Conservation (phyloP, 2,888 invertebrate genomes). For the Agonopterix subpropinquella region DNA sequence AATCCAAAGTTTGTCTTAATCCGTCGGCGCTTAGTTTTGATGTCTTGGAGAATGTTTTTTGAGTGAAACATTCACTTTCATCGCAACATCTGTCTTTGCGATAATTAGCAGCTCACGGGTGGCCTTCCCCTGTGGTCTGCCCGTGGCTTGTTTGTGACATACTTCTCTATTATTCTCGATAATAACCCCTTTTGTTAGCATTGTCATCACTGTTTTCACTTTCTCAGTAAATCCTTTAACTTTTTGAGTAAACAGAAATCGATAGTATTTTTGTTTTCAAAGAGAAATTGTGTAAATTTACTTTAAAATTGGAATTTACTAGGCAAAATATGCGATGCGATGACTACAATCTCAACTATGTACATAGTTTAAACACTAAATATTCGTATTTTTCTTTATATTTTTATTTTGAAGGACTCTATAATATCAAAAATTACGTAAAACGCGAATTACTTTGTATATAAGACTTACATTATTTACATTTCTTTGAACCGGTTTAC, state of each 20-base stretch:
- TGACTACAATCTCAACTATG: not conserved
- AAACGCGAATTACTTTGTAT: no score
- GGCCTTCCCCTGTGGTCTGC: conserved; percentile 41
- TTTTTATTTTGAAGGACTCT: no score
- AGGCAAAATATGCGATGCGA: no score
- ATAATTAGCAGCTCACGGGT: conserved; percentile 60
- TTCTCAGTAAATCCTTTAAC: conserved; percentile 55
- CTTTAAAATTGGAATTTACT: no score
- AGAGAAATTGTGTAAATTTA: no score
- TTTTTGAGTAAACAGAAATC: conserved; percentile 53
- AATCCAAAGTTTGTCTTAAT: conserved; percentile 39
- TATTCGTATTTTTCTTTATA: no score
- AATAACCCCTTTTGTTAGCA: conserved; percentile 47
- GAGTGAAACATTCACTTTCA: conserved; percentile 51
- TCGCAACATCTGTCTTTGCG: conserved; percentile 60
- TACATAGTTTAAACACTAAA: no score
- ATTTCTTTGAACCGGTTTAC: no score
- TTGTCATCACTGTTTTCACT: conserved; percentile 67
- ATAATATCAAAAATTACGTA: no score
- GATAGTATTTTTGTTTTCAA: conserved; percentile 30
- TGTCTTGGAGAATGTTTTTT: conserved; percentile 57
- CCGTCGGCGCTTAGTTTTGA: conserved; percentile 71
- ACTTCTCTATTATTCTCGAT: conserved; percentile 31
- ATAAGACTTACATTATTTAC: no score
- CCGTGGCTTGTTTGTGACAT: conserved; percentile 22